Evolutionary conservation across 1,140 invertebrate genomes (phyloP).

Genomic region (Rhopalosiphum padi): DNA sequence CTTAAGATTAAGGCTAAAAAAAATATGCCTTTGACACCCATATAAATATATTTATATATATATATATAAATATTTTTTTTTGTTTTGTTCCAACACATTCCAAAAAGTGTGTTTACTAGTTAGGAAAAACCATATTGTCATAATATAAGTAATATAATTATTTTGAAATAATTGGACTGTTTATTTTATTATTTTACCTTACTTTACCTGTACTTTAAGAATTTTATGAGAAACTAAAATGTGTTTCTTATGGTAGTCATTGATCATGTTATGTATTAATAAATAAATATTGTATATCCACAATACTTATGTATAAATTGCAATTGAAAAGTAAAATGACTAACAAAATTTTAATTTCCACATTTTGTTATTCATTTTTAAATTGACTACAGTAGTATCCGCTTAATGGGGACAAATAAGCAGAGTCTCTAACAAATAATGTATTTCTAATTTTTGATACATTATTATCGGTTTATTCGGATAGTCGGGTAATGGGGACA

Average conservation of each 20-base stretch:
- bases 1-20: constrained; percentile 18
- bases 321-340: not conserved
- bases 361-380: not conserved
- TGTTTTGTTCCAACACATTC: constrained; percentile 52
- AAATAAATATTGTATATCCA: not conserved
- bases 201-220: not conserved
- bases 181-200: not conserved
- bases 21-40: not conserved
- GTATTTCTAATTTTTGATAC: too few relatives aligned
- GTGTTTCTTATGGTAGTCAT: not conserved
- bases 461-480: too few relatives aligned
- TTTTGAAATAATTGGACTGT: constrained; percentile 37
- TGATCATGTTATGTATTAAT: not conserved
- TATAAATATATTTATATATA: constrained; percentile 11
- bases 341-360: not conserved
- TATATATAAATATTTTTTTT: constrained; percentile 26
- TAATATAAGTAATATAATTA: constrained; percentile 50
- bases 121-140: constrained; percentile 36
- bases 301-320: not conserved
- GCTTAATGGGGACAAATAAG: too few relatives aligned
- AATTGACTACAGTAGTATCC: too few relatives aligned
- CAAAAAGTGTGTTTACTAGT: constrained; percentile 53
- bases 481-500: too few relatives aligned
- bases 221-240: not conserved
- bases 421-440: too few relatives aligned